Conservation (phyloP, 2,113 vertebrate species). For the Neolamprologus ventralis region DNA sequence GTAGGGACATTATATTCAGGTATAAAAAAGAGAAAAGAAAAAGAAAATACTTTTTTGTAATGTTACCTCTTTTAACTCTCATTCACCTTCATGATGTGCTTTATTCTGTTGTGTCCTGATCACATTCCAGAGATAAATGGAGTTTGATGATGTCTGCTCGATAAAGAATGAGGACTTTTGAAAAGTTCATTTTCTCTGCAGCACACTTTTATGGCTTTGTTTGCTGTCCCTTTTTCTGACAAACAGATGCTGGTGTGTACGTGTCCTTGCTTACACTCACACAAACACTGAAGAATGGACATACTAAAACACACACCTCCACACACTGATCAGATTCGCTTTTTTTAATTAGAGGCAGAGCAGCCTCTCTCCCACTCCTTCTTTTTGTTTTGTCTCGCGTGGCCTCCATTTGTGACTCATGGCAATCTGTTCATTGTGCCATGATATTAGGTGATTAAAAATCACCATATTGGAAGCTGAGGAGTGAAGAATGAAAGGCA, state of each 20-base stretch:
- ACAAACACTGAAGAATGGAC: background rate
- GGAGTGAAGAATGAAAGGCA: constrained; percentile 22
- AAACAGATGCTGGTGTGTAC: background rate
- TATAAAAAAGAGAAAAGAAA: background rate
- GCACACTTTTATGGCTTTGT: background rate
- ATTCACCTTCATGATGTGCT: background rate
- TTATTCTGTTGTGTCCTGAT: background rate
- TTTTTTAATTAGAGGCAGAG: constrained; percentile 49
- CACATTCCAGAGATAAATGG: background rate
- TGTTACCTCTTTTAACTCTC: background rate
- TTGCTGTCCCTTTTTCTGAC: background rate
- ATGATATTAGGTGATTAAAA: constrained; percentile 73
- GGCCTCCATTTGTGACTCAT: constrained; percentile 40
- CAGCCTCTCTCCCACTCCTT: background rate
- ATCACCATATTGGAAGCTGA: constrained; percentile 50
- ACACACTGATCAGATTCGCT: constrained; percentile 27
- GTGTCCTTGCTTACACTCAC: background rate
- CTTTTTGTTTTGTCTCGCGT: constrained; percentile 40
- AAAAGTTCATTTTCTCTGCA: background rate
- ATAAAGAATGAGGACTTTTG: background rate
- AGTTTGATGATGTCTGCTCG: background rate
- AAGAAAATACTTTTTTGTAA: background rate
- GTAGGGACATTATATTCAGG: background rate
- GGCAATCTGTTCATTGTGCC: constrained; percentile 65
- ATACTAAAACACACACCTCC: background rate